Conservation (phyloP, 2,888 invertebrate species). For the Deroplatys truncata region DNA sequence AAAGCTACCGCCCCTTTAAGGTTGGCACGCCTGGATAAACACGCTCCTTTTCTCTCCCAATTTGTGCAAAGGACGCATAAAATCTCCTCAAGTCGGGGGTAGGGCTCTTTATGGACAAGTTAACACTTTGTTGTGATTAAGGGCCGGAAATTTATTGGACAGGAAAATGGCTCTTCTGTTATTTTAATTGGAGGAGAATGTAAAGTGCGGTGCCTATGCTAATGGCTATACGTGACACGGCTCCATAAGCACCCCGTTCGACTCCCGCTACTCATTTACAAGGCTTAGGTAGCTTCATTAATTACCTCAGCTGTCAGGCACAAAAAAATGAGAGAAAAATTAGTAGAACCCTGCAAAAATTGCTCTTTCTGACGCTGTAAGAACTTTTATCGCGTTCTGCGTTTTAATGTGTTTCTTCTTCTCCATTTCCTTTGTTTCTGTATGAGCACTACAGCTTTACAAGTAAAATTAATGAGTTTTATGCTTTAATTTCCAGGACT, state of each 20-base stretch:
- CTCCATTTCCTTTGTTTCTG: not conserved
- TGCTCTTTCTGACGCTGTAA: not conserved
- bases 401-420: not conserved
- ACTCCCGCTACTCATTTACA: not conserved
- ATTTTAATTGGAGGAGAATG: not conserved
- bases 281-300: not conserved
- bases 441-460: not conserved
- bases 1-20: not conserved
- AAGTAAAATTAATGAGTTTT: no score
- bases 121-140: not conserved
- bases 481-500: no score
- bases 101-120: not conserved
- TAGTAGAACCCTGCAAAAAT: not conserved
- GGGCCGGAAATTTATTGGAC: not conserved
- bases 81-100: not conserved
- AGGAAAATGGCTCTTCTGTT: not conserved
- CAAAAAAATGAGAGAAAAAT: not conserved
- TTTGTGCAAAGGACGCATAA: not conserved
- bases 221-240: not conserved
- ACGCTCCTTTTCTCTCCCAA: not conserved
- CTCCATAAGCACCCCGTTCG: not conserved
- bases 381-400: not conserved
- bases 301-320: not conserved
- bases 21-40: not conserved
- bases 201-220: not conserved